phyloP scores from a whole-genome alignment of 2,797 vertebrate species.

The Sarcophilus harrisii region DNA sequence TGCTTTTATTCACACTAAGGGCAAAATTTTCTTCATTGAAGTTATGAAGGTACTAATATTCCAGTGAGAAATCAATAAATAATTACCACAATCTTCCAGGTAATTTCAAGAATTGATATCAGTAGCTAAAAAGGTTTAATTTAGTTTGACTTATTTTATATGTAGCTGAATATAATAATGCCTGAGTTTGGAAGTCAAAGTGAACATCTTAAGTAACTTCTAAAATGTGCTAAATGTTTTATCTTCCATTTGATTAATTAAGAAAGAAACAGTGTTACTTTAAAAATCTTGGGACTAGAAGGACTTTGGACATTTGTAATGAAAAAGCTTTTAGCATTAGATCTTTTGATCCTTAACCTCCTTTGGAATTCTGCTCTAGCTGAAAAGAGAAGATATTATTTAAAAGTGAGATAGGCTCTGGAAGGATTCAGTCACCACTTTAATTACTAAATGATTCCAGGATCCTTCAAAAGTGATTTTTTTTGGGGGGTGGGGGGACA shows the following conservation, averaged over 20 bases:
- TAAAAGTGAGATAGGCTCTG: neutral
- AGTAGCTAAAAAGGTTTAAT: slow-evolving; percentile 37
- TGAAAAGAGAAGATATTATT: neutral
- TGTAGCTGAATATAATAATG: slow-evolving; percentile 49
- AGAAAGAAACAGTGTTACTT: neutral
- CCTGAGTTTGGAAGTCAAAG: slow-evolving; percentile 55
- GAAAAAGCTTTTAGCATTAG: neutral
- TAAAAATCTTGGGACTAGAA: neutral
- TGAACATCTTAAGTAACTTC: neutral
- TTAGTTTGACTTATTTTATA: slow-evolving; percentile 30
- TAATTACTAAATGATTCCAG: neutral
- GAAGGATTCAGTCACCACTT: neutral
- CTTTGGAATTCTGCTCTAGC: neutral
- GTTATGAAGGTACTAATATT: slow-evolving; percentile 50
- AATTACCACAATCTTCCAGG: slow-evolving; percentile 62
- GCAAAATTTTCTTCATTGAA: slow-evolving; percentile 64
- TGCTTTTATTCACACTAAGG: slow-evolving; percentile 32
- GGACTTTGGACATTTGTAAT: neutral
- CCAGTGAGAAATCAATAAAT: slow-evolving; percentile 59
- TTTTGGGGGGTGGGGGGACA: neutral
- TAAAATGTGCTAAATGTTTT: neutral
- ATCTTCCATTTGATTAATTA: neutral
- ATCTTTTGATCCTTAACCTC: neutral
- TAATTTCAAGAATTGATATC: slow-evolving; percentile 57
- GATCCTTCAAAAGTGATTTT: neutral